Conservation (phyloP, 1,140 invertebrate species). For the Euura saliciscinereae region DNA sequence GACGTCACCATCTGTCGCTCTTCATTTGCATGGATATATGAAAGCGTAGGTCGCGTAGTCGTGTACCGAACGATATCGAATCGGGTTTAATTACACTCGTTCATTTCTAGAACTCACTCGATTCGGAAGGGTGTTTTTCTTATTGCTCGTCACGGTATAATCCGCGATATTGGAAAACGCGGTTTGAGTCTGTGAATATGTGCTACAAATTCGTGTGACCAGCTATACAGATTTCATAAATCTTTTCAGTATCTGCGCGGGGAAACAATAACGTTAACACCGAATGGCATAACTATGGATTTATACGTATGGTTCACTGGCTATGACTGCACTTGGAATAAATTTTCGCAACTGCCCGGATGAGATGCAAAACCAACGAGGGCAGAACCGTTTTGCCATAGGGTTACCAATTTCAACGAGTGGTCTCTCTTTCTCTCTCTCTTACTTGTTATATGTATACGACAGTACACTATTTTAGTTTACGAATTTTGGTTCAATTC, state of each 20-base stretch:
- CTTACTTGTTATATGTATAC: too few relatives aligned
- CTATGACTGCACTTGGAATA: background rate
- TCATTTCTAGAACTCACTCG: background rate
- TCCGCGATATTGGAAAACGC: too few relatives aligned
- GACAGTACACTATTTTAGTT: too few relatives aligned
- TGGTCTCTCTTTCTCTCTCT: background rate
- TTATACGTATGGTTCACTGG: background rate
- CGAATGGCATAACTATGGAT: too few relatives aligned
- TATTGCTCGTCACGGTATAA: too few relatives aligned
- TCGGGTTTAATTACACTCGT: background rate
- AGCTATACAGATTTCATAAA: too few relatives aligned
- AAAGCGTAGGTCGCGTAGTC: background rate
- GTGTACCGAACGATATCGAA: background rate
- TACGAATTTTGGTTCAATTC: too few relatives aligned
- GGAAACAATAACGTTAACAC: too few relatives aligned
- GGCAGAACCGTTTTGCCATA: background rate
- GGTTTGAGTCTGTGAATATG: too few relatives aligned
- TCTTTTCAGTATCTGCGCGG: too few relatives aligned
- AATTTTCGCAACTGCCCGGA: background rate
- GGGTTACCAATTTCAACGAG: background rate
- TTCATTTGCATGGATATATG: slow-evolving; percentile 26
- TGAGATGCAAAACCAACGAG: background rate
- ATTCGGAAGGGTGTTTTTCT: background rate
- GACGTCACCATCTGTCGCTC: slow-evolving; percentile 27
- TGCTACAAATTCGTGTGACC: too few relatives aligned